Evolutionary conservation across 1,140 invertebrate genomes (phyloP).

Genomic region (Drosophila burlai): DNA sequence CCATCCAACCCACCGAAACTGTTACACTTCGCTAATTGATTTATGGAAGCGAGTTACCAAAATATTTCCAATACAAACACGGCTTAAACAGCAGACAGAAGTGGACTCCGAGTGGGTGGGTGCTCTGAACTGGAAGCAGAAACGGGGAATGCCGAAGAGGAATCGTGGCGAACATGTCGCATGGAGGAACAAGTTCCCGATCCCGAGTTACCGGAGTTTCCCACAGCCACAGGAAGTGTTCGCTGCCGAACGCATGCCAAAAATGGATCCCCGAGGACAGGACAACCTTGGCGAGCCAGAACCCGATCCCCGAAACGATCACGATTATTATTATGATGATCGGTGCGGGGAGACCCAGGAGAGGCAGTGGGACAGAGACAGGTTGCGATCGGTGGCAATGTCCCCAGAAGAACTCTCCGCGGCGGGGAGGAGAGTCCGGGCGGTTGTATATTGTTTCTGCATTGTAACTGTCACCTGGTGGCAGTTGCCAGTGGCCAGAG

Average conservation of each 20-base stretch:
- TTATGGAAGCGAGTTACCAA: conserved; percentile 60
- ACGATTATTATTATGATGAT: conserved; percentile 82
- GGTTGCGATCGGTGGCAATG: conserved; percentile 56
- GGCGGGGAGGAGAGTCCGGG: conserved; percentile 16
- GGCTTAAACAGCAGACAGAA: conserved; percentile 27
- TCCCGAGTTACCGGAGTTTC: conserved; percentile 55
- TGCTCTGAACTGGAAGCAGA: conserved; percentile 17
- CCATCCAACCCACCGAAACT: conserved; percentile 49
- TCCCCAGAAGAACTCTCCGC: conserved; percentile 41
- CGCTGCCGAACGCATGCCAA: conserved; percentile 76
- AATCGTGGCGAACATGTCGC: conserved; percentile 42
- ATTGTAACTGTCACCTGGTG: conserved; percentile 80
- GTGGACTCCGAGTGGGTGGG: conserved; percentile 48
- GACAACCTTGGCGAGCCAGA: conserved; percentile 51
- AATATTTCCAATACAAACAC: conserved; percentile 47
- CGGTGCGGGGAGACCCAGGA: conserved; percentile 29
- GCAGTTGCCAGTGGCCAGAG: conserved; percentile 68
- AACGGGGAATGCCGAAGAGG: neutral
- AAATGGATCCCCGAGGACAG: conserved; percentile 76
- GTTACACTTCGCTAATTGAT: conserved; percentile 73
- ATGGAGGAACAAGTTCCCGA: conserved; percentile 59
- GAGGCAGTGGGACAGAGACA: conserved; percentile 26
- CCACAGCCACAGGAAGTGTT: conserved; percentile 81
- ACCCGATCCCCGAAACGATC: conserved; percentile 59
- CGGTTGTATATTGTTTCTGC: conserved; percentile 78